Base-by-base conservation (phyloP, 2,113 vertebrate genomes). In the Trichomycterus rosablanca region DNA sequence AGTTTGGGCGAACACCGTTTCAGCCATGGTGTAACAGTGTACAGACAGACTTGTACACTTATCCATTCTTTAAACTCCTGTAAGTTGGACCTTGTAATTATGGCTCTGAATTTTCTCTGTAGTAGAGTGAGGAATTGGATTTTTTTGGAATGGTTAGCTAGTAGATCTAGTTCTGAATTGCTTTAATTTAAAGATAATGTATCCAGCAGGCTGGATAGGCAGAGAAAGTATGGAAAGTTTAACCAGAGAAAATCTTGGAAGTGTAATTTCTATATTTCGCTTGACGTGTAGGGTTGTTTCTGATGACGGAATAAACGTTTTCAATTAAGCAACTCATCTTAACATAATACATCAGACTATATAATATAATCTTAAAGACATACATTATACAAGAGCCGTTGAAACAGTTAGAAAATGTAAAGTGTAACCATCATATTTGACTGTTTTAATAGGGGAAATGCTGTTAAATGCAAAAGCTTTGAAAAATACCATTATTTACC, bases 191-290 rank as follows among this genome's bases (percentile, higher is more conserved):
- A 53, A 50, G 14, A 4, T 44, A 23, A 10, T 23, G 3, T 44
- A 52, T 67, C 64, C 55, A 67, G 55, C 64, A 35, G 55, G 64
- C 64, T 67, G 64, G 64, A 52, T 66, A 34, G 43, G 19, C 18
- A 44, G 2, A 14, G 34, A 22, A 7, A 62, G 30, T 22, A 9
- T 1, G 24, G 22, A 23, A 39, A 40, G 15, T 16, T 12, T n/a
- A n/a, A n/a, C n/a, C n/a, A n/a, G n/a, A n/a, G n/a, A n/a, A n/a
- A n/a, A n/a, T n/a, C n/a, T n/a, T n/a, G n/a, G n/a, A n/a, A n/a
- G n/a, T n/a, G n/a, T n/a, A n/a, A 4, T 37, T 10, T 26, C 20
- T 19, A 49, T 48, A 20, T n/a, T 40, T 40, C 4, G 37, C 7
- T 37, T 37, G 11, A 37, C 3, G 11, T 37, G 34, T 3, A 30